These are phyloP conservation scores for Percina caprodes DNA, from an alignment of 2,113 vertebrate species.

Conservation along the genomic window DNA sequence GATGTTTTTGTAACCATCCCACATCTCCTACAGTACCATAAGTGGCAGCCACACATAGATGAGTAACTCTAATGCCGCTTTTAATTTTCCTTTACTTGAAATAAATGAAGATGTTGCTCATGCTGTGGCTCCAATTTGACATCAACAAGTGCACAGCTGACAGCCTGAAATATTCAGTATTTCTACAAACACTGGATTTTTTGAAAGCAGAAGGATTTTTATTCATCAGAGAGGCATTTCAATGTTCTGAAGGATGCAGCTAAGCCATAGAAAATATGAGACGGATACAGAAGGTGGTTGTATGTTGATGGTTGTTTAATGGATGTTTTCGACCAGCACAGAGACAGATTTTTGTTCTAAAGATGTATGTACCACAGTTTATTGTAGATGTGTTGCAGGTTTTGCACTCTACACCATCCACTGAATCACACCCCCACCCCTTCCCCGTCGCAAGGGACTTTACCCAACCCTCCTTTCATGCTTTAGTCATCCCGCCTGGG, in stretches of 20 bases:
- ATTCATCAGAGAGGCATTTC: slow-evolving; percentile 36
- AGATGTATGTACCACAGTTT: slow-evolving; percentile 3
- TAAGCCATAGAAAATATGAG: slow-evolving; percentile 20
- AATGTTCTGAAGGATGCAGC: slow-evolving; percentile 38
- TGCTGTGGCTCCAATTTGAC: slow-evolving; percentile 12
- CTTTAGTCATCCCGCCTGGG: slow-evolving; percentile 66
- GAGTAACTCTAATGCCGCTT: slow-evolving; percentile 3
- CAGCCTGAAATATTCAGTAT: slow-evolving; percentile 38
- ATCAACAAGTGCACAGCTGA: not conserved
- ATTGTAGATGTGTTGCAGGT: slow-evolving; percentile 33
- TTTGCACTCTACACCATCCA: slow-evolving; percentile 52
- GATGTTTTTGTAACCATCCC: slow-evolving; percentile 23
- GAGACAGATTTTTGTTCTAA: not conserved
- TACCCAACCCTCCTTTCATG: slow-evolving; percentile 65
- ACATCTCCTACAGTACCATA: not conserved
- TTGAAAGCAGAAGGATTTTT: slow-evolving; percentile 35
- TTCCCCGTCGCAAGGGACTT: slow-evolving; percentile 42
- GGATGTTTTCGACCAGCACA: slow-evolving; percentile 16
- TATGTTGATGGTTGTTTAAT: slow-evolving; percentile 1
- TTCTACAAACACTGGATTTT: slow-evolving; percentile 34
- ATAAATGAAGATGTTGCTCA: slow-evolving; percentile 33
- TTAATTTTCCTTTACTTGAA: slow-evolving; percentile 36
- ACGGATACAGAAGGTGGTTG: not conserved
- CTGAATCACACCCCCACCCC: slow-evolving; percentile 16
- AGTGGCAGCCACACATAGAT: not conserved